These are phyloP conservation scores for Stigmatopora argus DNA, from an alignment of 2,113 vertebrate species.

Conservation along the genomic window DNA sequence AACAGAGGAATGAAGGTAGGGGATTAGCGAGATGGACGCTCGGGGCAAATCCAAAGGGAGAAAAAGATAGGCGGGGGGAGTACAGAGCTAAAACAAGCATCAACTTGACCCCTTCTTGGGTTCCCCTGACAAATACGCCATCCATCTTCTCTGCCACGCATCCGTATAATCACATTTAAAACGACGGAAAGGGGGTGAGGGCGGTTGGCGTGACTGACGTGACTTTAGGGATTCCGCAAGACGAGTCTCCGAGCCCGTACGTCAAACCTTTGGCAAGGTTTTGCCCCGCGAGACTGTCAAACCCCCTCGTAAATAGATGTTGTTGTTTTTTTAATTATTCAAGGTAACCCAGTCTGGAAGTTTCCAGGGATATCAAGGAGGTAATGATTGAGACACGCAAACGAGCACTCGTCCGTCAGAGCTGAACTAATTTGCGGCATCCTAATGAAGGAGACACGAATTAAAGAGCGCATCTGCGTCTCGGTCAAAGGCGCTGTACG, in stretches of 20 bases:
- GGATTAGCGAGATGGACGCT: slow-evolving; percentile 18
- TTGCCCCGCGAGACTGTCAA: background rate
- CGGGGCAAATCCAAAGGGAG: slow-evolving; percentile 19
- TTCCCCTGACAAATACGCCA: slow-evolving; percentile 24
- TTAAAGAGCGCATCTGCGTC: slow-evolving; percentile 30
- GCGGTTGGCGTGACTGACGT: slow-evolving; percentile 8
- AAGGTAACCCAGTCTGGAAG: slow-evolving; percentile 48
- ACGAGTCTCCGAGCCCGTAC: slow-evolving; percentile 11
- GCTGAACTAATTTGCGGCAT: slow-evolving; percentile 38
- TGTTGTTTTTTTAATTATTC: slow-evolving; percentile 6
- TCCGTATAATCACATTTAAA: slow-evolving; percentile 38
- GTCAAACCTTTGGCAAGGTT: slow-evolving; percentile 49
- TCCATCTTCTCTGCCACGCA: slow-evolving; percentile 25
- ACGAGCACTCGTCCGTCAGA: slow-evolving; percentile 21
- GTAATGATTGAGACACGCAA: slow-evolving; percentile 31
- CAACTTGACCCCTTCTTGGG: slow-evolving; percentile 1
- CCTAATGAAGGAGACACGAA: slow-evolving; percentile 34
- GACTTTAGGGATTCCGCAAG: slow-evolving; percentile 42
- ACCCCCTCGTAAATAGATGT: background rate
- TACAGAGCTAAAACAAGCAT: slow-evolving; percentile 35
- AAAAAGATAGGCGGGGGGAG: background rate
- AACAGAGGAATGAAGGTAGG: slow-evolving; percentile 26
- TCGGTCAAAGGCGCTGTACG: slow-evolving; percentile 28
- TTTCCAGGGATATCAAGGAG: slow-evolving; percentile 21
- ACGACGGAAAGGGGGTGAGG: slow-evolving; percentile 1